Base-by-base conservation (phyloP, 2,113 vertebrate genomes). In the Serilophus lunatus region DNA sequence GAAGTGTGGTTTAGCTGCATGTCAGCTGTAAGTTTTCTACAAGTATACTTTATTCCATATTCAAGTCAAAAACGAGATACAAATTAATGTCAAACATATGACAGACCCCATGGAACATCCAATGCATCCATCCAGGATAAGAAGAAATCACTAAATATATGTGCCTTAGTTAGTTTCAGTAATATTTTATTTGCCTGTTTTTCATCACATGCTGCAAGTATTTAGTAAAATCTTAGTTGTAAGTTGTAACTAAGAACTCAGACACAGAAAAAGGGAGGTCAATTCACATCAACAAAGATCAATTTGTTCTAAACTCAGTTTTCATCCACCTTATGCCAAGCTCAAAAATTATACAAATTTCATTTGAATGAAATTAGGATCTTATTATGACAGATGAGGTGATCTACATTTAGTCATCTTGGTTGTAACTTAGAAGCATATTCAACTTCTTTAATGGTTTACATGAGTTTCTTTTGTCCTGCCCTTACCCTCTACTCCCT, bases 401-500 rank as follows among this genome's bases (percentile, higher is more conserved):
- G 29, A 76, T 86, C 47, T 77, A 54, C 14, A 18, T 83, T 88
- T 87, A 78, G 24, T 89, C 74, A 49, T 42, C 3, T 40, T 74
- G 10, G 5, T 53, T 80, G 13, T 23, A 63, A 79, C 12, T 84
- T 71, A 49, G 16, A 77, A 82, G 20, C 6, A 40, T 60, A 36
- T 63, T 86, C 63, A 82, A 7, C 26, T 90, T 82, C 9, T 61
- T 64, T 50, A 38, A 17, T 77, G 7, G 12, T 69, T 92, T 90
- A 42, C 10, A 82, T 78, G 1, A 59, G 35, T 51, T 69, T 16
- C 4, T 81, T 83, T 92, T 71, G 56, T 82, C 25, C 35, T 79
- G 7, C 5, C 12, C 6, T 19, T 49, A 12, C 8, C 13, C 7
- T 29, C 16, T 3, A 8, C 6, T 1, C 2, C 1, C 5, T 4